Evolutionary conservation across 2,888 invertebrate species (phyloP), one percentile per base, ranked within the genome.

Genomic region (Macaria liturata): DNA sequence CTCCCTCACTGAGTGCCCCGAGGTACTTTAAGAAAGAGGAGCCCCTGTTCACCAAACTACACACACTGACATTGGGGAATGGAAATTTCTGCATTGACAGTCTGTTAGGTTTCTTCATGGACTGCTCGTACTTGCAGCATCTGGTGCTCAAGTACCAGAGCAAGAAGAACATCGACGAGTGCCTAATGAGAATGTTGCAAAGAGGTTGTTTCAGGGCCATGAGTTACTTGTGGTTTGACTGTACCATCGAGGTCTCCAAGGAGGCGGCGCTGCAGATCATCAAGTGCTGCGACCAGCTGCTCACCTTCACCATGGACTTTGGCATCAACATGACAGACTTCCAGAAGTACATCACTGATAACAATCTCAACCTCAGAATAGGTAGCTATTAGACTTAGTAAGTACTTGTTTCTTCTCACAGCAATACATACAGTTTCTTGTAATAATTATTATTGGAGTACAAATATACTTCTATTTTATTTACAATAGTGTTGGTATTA

Each of bases 341-440:
- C 37, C 83, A 84, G 48, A 80, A 72, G 64, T 86, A 84, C 64
- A 88, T 92, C 52, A 71, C 64, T 51, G 85, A 86, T 45, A 88
- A 91, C 62, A 92, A 91, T 75, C 81, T 88, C 57, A 88, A 91
- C 72, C 79, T 92, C 57, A 86, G 81, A 63, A 73, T 91, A 65
- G 91, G 88, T 70, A 82, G 84, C 67, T 92, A 92, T 72, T 92
- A 81, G 65, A 55, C 61, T 66, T 37, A 37, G 34, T 37, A 37
- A 37, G 34, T 37, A 37, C 1, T 37, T 37, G 1, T 42, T 8
- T 42, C n/a, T 9, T 32, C 31, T 8, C 40, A 43, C 9, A 42
- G 8, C 43, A 32, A 32, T 40, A 49, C 4, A 20, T 20, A 20
- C 20, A 30, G 32, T 7, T 20, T 9, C 9, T 43, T 50, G 20